Conservation (phyloP, 2,113 vertebrate genomes). For the Cygnus atratus region DNA sequence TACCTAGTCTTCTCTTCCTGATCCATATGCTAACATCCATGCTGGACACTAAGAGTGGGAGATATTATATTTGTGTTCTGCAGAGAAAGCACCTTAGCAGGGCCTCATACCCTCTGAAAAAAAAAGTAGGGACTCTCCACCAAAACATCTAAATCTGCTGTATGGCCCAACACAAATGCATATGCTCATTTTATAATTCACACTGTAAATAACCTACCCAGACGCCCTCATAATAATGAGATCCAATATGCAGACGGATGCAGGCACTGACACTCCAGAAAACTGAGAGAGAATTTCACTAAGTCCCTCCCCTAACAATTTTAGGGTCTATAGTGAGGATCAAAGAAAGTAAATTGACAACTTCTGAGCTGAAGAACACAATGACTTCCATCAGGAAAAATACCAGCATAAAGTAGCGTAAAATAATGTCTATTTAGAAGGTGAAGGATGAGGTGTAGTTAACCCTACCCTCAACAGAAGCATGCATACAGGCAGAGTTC, state of each 20-base stretch:
- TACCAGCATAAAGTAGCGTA: not conserved
- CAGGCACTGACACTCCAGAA: not conserved
- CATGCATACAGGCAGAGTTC: not conserved
- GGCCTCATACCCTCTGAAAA: not conserved
- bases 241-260: not conserved
- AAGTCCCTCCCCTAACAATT: not conserved
- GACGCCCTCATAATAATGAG: not conserved
- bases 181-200: not conserved
- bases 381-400: not conserved
- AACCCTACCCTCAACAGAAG: not conserved
- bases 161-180: no score
- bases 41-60: not conserved
- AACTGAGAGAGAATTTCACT: accelerated
- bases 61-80: not conserved
- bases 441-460: not conserved
- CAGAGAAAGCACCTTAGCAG: not conserved
- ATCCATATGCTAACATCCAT: not conserved
- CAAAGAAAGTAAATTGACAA: not conserved
- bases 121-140: not conserved
- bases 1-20: not conserved
- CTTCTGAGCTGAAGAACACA: not conserved
- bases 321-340: not conserved
- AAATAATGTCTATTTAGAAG: not conserved
- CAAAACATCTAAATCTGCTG: not conserved
- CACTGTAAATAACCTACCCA: not conserved